A percentile compares a stretch with the other conserved stretches of the same genome.
phyloP scores from a whole-genome alignment of 2,797 vertebrate genomes.

The Eremophila alpestris region DNA sequence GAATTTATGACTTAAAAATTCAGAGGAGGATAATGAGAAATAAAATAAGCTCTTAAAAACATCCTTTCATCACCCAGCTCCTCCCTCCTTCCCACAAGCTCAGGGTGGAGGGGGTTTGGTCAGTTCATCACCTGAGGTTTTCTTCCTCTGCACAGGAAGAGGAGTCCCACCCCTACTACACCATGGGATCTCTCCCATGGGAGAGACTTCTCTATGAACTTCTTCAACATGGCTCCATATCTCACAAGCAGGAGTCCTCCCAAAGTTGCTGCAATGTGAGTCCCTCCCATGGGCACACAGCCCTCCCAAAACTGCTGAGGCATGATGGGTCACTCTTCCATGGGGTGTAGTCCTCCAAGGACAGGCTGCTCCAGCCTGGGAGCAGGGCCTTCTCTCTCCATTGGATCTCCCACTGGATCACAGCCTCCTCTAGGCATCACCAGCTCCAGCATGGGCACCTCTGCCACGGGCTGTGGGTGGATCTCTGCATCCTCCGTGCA shows the following conservation, averaged over 20 bases:
- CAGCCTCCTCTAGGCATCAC: not conserved
- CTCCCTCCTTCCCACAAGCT: not conserved
- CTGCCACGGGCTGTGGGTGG: not conserved
- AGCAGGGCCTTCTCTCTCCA: not conserved
- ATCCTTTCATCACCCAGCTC: too few species aligned
- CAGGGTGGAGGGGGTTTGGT: not conserved
- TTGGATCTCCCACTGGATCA: not conserved
- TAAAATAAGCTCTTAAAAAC: not conserved
- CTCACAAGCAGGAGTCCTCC: not conserved
- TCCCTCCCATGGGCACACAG: not conserved
- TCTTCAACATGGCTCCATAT: not conserved
- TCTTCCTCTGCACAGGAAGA: not conserved
- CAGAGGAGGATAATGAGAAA: not conserved
- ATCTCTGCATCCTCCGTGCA: not conserved
- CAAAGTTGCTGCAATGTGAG: accelerated
- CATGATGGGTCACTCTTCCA: not conserved
- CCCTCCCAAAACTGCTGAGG: not conserved
- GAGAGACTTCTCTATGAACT: not conserved
- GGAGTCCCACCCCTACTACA: too few species aligned
- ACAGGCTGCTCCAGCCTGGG: not conserved
- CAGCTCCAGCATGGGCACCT: accelerated
- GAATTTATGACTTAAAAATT: not conserved
- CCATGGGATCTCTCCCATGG: too few species aligned
- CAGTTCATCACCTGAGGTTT: not conserved
- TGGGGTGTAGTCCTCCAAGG: not conserved